These are phyloP conservation scores for Aplysina aerophoba DNA, from an alignment of 37 sponge, comb jelly and placozoan genomes.

Conservation along the genomic window DNA sequence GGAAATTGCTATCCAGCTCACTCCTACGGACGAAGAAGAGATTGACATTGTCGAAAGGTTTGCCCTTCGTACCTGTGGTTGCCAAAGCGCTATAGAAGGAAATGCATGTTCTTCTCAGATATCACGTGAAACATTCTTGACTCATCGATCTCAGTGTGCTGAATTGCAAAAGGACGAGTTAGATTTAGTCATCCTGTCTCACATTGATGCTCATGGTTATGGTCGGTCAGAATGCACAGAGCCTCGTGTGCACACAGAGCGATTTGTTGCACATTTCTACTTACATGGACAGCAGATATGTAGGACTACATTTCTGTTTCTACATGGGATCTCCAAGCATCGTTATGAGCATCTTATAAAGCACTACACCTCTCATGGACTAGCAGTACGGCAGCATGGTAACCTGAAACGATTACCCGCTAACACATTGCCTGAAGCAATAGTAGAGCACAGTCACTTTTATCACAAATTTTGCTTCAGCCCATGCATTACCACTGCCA, in stretches of 20 bases:
- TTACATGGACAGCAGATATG: not conserved
- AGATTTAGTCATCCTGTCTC: not conserved
- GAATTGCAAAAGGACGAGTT: not conserved
- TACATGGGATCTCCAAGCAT: not conserved
- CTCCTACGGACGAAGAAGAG: not conserved
- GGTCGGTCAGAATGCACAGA: not conserved
- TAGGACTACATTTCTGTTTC: not conserved
- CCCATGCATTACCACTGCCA: constrained; percentile 28
- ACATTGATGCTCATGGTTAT: not conserved
- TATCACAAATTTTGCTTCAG: not conserved
- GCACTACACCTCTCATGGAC: not conserved
- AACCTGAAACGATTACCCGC: not conserved
- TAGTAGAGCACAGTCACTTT: constrained; percentile 1
- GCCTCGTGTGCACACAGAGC: too few relatives aligned
- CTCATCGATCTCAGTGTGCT: not conserved
- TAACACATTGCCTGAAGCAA: not conserved
- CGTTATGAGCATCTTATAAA: not conserved
- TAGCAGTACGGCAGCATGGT: constrained; percentile 1
- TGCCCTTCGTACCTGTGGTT: not conserved
- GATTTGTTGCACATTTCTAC: not conserved
- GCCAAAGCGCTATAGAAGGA: not conserved
- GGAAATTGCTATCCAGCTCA: too few relatives aligned
- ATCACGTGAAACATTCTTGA: not conserved
- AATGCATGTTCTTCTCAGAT: not conserved
- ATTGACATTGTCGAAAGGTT: not conserved